Evolutionary conservation across 2,113 vertebrate species (phyloP), one percentile per base, ranked within the genome.

Genomic region (Peromyscus leucopus): DNA sequence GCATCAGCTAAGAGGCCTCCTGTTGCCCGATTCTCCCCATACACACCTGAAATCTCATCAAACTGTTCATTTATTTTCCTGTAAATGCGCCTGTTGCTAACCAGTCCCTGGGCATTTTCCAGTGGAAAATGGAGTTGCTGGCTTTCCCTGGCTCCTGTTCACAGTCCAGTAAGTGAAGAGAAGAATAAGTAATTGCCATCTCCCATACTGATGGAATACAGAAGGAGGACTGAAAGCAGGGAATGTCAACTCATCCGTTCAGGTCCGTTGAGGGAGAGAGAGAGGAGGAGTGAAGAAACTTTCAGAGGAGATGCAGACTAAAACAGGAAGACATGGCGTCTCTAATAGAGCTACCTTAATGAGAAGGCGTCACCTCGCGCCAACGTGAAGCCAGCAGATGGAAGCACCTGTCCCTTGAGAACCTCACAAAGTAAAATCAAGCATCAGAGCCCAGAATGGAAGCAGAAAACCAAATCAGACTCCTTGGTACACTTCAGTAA

Each of bases 121-220:
- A 97, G 0, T 90, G 72, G 90, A 93, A 98, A 97, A 96, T 96
- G 93, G 96, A 96, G 12, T 72, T 97, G 55, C 57, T 98, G 93
- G 96, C 90, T 96, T 96, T 94, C 92, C 28, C 48, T 75, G 67
- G 65, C 67, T 96, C 42, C 65, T 96, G 51, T 74, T 96, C 94
- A 93, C 24, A 95, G 39, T 79, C 76, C 55, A 95, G 12, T 78
- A 84, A 89, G 75, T 76, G 94, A 79, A 94, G 88, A 89, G 93
- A 91, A 75, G 76, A 89, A 84, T 71, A 33, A 59, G 92, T 88
- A 90, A 88, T 94, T 61, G 83, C 57, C n/a, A 1, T 80, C 76
- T 61, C 84, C 75, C 75, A 93, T 21, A 72, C 65, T 95, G 92
- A 97, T 92, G 71, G 51, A 83, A 82, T 59, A 74, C 80, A 97